Evolutionary conservation across 2,113 vertebrate species (phyloP).

Genomic region (Otus sunia): DNA sequence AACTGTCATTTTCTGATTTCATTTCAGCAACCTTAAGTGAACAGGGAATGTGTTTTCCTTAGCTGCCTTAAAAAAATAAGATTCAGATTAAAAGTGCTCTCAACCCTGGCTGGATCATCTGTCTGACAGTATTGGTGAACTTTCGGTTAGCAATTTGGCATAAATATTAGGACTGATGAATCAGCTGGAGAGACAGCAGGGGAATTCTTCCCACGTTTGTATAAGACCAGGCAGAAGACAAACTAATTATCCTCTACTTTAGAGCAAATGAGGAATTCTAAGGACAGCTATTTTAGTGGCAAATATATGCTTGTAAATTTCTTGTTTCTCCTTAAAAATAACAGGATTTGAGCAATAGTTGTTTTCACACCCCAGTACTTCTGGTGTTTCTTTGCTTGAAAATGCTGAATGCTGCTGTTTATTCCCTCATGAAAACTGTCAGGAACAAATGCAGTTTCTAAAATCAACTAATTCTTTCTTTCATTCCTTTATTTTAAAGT

Average conservation of each 20-base stretch:
- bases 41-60: constrained; percentile 12
- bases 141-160: constrained; percentile 6
- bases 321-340: not conserved
- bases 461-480: not conserved
- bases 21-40: constrained; percentile 7
- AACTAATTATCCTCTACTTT: constrained; percentile 6
- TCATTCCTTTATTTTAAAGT: not conserved
- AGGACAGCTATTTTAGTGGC: constrained; percentile 8
- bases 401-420: not conserved
- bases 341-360: not conserved
- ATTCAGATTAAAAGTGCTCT: constrained; percentile 24
- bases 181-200: constrained; percentile 24
- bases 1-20: constrained; percentile 24
- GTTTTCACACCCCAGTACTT: not conserved
- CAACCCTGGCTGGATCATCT: constrained; percentile 21
- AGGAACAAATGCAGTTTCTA: not conserved
- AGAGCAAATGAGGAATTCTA: constrained; percentile 11
- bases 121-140: constrained; percentile 10
- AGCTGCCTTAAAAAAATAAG: not conserved
- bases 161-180: constrained; percentile 27
- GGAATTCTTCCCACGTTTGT: constrained; percentile 19
- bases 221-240: constrained; percentile 20
- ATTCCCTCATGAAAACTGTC: not conserved
- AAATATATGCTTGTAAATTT: not conserved
- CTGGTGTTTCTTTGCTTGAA: not conserved